Percentiles rank a stretch among this genome's conserved stretches.
phyloP scores from a whole-genome alignment of 2,888 invertebrate genomes.

The Nysson spinosus region DNA sequence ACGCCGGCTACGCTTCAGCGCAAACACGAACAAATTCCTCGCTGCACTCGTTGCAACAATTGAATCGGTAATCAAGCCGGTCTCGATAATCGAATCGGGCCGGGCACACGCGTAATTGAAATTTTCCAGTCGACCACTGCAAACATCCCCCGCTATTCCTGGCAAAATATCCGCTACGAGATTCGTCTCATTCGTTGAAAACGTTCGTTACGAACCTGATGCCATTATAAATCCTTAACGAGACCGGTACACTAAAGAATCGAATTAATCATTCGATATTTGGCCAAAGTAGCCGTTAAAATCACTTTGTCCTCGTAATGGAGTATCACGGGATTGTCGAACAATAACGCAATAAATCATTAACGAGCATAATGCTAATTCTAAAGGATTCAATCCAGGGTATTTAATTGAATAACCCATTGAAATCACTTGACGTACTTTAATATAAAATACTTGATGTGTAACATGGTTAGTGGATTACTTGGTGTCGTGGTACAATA shows the following conservation, averaged over 20 bases:
- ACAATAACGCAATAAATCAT: no score
- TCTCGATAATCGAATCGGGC: conserved; percentile 64
- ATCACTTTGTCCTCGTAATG: no score
- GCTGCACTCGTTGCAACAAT: conserved; percentile 68
- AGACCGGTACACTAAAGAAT: background rate
- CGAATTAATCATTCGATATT: background rate
- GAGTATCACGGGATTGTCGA: no score
- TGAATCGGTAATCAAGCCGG: conserved; percentile 71
- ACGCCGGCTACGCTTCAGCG: conserved; percentile 45
- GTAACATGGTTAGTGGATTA: no score
- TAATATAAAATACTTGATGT: no score
- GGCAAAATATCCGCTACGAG: conserved; percentile 40
- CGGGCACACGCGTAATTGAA: conserved; percentile 66
- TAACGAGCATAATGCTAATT: no score
- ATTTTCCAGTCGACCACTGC: conserved; percentile 65
- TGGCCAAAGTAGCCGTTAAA: no score
- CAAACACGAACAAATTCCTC: conserved; percentile 65
- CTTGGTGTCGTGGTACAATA: background rate
- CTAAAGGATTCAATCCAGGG: no score
- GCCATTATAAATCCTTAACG: conserved; percentile 27
- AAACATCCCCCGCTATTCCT: conserved; percentile 47
- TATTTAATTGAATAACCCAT: no score
- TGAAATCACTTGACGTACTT: no score
- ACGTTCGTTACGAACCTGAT: conserved; percentile 7
- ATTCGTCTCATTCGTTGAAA: conserved; percentile 19